Evolutionary conservation across 2,797 vertebrate genomes (phyloP).

Genomic region (Pyrrhura leucotis): DNA sequence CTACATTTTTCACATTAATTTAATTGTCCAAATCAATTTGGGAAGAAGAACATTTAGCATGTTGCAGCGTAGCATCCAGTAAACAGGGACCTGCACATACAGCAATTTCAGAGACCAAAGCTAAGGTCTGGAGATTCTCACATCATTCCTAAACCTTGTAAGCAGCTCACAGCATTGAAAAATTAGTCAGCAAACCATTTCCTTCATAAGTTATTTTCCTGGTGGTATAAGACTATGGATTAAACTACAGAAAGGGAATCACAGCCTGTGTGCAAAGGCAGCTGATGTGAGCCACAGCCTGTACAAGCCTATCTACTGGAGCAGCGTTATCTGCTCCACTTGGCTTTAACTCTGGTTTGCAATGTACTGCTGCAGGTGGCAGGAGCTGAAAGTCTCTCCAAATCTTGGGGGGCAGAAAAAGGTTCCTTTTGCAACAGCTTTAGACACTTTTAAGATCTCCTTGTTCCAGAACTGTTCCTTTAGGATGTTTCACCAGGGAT

Average conservation of each 20-base stretch:
- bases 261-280: background rate
- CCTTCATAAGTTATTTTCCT: background rate
- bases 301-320: fast-evolving
- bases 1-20: background rate
- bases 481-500: background rate
- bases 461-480: background rate
- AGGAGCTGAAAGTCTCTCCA: background rate
- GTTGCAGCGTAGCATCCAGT: background rate
- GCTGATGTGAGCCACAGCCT: background rate
- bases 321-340: background rate
- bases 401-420: background rate
- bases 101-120: background rate
- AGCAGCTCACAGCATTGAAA: background rate
- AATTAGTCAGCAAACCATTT: background rate
- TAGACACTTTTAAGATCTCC: background rate
- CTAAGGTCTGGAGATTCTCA: background rate
- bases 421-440: background rate
- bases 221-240: background rate
- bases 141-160: background rate
- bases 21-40: background rate
- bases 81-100: background rate
- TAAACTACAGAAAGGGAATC: background rate
- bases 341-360: background rate
- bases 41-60: background rate
- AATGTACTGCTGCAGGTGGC: background rate